Conservation (phyloP, 2,888 invertebrate genomes). For the Eudasyphora cyanicolor region DNA sequence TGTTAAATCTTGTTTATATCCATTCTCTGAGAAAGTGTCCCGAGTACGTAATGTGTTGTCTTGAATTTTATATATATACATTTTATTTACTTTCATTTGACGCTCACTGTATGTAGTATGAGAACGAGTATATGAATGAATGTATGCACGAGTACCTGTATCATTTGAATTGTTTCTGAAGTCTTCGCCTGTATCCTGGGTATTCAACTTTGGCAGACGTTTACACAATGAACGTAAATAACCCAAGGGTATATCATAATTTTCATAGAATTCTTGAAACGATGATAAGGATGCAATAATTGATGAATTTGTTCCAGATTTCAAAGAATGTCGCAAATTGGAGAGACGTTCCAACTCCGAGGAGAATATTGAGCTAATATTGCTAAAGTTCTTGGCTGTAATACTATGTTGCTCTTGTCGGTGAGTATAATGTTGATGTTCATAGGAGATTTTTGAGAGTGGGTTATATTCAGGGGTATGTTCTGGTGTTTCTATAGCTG, state of each 20-base stretch:
- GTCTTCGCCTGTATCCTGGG: not conserved
- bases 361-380: not conserved
- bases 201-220: slow-evolving; percentile 30
- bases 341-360: not conserved
- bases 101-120: no score
- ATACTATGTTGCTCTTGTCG: not conserved
- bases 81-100: no score
- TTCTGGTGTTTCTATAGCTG: not conserved
- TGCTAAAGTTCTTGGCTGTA: not conserved
- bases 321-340: not conserved
- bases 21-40: no score
- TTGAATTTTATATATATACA: no score
- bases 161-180: not conserved
- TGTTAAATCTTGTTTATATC: no score
- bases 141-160: not conserved
- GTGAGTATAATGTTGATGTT: no score
- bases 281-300: not conserved
- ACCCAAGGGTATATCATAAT: slow-evolving; percentile 51
- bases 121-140: not conserved
- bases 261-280: slow-evolving; percentile 35
- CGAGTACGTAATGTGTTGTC: no score
- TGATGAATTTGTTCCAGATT: slow-evolving; percentile 2
- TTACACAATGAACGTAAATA: slow-evolving; percentile 60
- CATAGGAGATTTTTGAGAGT: not conserved
- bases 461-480: not conserved